Base-by-base conservation (phyloP, 2,888 invertebrate genomes). In the Tridacna crocea region DNA sequence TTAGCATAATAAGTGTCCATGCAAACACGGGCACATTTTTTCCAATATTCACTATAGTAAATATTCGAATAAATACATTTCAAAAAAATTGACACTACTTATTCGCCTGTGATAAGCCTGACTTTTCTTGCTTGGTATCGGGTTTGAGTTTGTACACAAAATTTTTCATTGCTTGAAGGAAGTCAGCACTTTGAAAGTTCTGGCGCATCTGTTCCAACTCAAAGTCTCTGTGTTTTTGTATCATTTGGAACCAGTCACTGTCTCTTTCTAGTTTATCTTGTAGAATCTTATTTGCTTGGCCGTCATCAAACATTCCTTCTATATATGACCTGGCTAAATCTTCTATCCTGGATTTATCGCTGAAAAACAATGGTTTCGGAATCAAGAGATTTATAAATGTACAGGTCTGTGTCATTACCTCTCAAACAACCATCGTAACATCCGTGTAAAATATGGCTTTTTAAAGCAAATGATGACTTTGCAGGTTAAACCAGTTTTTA, bases 151-250 rank as follows among this genome's bases (percentile, higher is more conserved):
- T 68, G 61, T 51, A 81, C 10, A 81, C 74, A 60, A 81, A 81
- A 8, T 70, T 61, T 22, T 81, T 68, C 74, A 81, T 73, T 15
- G 81, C 81, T 36, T 61, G 36, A 24, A 77, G 36, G 46, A 81
- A 81, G 12, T 66, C 55, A 0, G n/a, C 17, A 12, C 77, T 77
- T 22, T 60, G 26, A 61, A 77, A 81, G 24, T 77, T 70, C 11
- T 61, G 36, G 48, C 24, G 24, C 77, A 81, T 81, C 48, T 81
- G 46, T 27, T 48, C 10, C 3, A 81, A 27, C 51, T 81, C 81
- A n/a, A n/a, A 48, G 22, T 60, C 66, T 47, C 81, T 58, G 36
- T 81, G 81, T 27, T 58, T 48, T 19, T 77, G 68, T 26, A 81
- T 58, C 17, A 36, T 24, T 24, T 27, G 36, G 15, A 27, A 47